Evolutionary conservation across 2,888 invertebrate genomes (phyloP).

Genomic region (Trisateles emortualis): DNA sequence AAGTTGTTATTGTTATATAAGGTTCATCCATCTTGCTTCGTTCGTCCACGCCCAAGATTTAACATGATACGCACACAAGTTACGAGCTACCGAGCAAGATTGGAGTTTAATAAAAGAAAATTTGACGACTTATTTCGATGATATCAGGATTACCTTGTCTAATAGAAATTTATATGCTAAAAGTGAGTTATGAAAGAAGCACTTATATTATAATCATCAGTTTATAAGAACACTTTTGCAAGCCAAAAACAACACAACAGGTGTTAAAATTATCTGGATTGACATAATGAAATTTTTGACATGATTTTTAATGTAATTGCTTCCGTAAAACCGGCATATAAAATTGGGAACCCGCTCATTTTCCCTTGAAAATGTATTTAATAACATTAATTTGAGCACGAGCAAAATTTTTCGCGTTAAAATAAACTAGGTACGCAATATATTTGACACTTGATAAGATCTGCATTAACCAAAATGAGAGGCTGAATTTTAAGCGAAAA

Average conservation of each 20-base stretch:
- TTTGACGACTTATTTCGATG: slow-evolving; percentile 40
- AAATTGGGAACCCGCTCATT: not conserved
- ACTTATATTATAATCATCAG: too few relatives aligned
- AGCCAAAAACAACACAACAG: too few relatives aligned
- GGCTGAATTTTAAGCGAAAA: slow-evolving; percentile 19
- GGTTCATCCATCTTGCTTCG: slow-evolving; percentile 11
- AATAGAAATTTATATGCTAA: slow-evolving; percentile 11
- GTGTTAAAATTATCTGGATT: too few relatives aligned
- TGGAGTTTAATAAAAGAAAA: slow-evolving; percentile 47
- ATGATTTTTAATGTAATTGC: not conserved
- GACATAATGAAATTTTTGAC: too few relatives aligned
- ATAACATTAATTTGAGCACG: not conserved
- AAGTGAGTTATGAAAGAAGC: too few relatives aligned
- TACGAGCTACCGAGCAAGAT: slow-evolving; percentile 31
- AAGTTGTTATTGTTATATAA: too few relatives aligned
- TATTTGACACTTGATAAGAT: slow-evolving; percentile 37
- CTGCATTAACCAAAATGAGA: slow-evolving; percentile 26
- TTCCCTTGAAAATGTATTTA: not conserved
- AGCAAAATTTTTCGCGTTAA: not conserved
- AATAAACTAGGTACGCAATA: slow-evolving; percentile 19
- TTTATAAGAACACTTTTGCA: too few relatives aligned
- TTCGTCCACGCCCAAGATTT: slow-evolving; percentile 32
- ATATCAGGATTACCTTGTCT: slow-evolving; percentile 27
- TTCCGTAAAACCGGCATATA: not conserved
- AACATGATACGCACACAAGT: slow-evolving; percentile 37